Evolutionary conservation across 2,113 vertebrate species (phyloP).

Genomic region (Sigmodon hispidus): DNA sequence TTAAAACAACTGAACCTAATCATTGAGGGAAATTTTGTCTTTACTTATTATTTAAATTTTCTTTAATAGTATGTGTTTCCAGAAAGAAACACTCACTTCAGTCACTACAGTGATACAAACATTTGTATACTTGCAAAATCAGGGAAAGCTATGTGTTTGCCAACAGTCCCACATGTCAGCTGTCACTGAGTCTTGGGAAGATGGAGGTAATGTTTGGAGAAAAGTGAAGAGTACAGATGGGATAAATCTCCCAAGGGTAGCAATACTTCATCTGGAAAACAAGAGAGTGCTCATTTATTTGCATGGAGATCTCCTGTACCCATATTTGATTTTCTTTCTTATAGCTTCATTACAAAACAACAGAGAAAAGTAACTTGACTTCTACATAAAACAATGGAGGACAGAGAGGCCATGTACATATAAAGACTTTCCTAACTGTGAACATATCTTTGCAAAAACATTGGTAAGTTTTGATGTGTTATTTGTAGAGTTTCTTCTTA

Average conservation of each 20-base stretch:
- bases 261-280: not conserved
- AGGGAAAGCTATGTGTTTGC: not conserved
- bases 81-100: not conserved
- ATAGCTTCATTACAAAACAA: not conserved
- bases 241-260: not conserved
- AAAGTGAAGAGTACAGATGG: not conserved
- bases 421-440: not conserved
- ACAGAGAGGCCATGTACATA: not conserved
- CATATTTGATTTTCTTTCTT: not conserved
- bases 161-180: constrained; percentile 43
- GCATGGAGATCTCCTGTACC: not conserved
- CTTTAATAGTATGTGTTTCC: constrained; percentile 26
- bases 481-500: constrained; percentile 49
- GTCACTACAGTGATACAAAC: not conserved
- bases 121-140: not conserved
- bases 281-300: not conserved
- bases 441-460: not conserved
- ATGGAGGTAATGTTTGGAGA: not conserved
- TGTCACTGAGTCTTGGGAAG: not conserved
- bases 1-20: not conserved
- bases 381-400: not conserved
- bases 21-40: not conserved
- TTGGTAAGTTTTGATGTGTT: not conserved
- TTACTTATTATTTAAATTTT: not conserved
- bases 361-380: not conserved